phyloP scores from a whole-genome alignment of 2,888 invertebrate genomes.

The Stenoptilia bipunctidactyla region DNA sequence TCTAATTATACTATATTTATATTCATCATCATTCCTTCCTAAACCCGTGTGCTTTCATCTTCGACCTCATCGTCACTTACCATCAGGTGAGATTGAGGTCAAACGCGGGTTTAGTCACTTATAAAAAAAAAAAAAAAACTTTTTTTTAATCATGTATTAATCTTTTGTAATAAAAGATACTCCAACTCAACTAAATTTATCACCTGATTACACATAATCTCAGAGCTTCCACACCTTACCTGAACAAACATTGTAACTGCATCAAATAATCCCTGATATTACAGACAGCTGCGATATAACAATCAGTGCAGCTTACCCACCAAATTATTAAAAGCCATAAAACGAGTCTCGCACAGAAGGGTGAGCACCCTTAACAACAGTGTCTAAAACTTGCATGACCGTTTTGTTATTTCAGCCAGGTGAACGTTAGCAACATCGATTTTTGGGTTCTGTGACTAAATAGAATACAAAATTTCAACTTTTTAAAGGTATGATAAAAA shows the following conservation, averaged over 20 bases:
- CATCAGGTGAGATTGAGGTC: too few species aligned
- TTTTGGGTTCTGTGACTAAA: background rate
- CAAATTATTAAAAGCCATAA: conserved; percentile 69
- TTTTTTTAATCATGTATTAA: too few species aligned
- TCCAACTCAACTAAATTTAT: too few species aligned
- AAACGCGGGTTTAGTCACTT: too few species aligned
- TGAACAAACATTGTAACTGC: background rate
- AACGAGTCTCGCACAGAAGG: conserved; percentile 59
- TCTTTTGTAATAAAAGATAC: too few species aligned
- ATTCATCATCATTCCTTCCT: too few species aligned
- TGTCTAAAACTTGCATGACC: conserved; percentile 51
- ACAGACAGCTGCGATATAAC: conserved; percentile 54
- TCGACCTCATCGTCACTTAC: too few species aligned
- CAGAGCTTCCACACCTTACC: conserved; percentile 24
- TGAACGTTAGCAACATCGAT: conserved; percentile 20
- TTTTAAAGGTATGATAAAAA: too few species aligned
- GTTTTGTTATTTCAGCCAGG: conserved; percentile 54
- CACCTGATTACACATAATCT: conserved; percentile 17
- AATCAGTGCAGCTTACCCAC: conserved; percentile 64
- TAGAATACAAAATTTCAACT: too few species aligned
- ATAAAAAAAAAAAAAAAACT: too few species aligned
- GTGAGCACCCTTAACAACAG: conserved; percentile 60
- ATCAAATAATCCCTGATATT: background rate
- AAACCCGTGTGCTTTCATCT: too few species aligned
- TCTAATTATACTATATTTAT: too few species aligned